phyloP scores from a whole-genome alignment of 1,140 invertebrate genomes.

The Nomia melanderi region DNA sequence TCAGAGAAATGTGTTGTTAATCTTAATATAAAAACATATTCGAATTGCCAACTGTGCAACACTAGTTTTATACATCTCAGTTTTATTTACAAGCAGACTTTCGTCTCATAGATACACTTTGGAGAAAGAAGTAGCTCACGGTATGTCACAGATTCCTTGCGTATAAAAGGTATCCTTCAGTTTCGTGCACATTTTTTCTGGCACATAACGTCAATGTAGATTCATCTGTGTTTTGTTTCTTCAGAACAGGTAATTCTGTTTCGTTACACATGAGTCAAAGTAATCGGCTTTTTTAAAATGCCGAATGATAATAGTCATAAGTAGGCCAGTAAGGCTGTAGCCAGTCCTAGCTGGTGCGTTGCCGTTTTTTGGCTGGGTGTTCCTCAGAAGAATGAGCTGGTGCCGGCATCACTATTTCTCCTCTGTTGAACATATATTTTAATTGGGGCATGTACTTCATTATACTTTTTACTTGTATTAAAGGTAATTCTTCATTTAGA shows the following conservation, averaged over 20 bases:
- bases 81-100: conserved; percentile 60
- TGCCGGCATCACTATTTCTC: conserved; percentile 70
- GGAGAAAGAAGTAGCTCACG: conserved; percentile 63
- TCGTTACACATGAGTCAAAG: conserved; percentile 15
- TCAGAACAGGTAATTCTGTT: conserved; percentile 12
- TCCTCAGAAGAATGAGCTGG: conserved; percentile 76
- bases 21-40: conserved; percentile 50
- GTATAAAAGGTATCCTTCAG: conserved; percentile 38
- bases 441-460: conserved; percentile 93
- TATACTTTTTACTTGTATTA: conserved; percentile 90
- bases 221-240: conserved; percentile 21
- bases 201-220: conserved; percentile 45
- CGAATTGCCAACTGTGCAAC: conserved; percentile 46
- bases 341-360: conserved; percentile 85
- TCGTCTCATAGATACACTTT: conserved; percentile 51
- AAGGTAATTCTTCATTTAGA: conserved; percentile 83
- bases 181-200: conserved; percentile 33
- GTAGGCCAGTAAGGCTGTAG: conserved; percentile 82
- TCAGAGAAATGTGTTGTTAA: conserved; percentile 54
- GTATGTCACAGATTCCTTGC: conserved; percentile 52
- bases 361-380: conserved; percentile 82
- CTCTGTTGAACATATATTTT: conserved; percentile 87
- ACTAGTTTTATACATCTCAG: conserved; percentile 41
- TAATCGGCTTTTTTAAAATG: conserved; percentile 71
- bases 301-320: conserved; percentile 80